phyloP scores from a whole-genome alignment of 2,113 vertebrate genomes.

The Struthidea cinerea region DNA sequence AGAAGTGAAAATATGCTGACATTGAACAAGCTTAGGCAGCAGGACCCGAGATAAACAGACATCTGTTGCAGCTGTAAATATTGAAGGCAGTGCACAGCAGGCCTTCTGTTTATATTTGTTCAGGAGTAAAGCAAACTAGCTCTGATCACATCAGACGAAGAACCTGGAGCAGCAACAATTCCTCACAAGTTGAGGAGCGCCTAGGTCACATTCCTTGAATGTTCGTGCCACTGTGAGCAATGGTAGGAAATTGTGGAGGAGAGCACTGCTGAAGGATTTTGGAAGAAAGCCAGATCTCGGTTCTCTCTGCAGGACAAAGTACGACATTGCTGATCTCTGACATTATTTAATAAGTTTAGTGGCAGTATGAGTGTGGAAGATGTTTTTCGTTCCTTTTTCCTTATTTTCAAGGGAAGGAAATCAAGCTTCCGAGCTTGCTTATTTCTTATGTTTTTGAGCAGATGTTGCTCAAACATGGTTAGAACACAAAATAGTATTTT shows the following conservation, averaged over 20 bases:
- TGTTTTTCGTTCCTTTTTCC: background rate
- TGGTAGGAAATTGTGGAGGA: background rate
- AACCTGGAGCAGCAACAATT: background rate
- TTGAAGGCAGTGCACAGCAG: fast-evolving
- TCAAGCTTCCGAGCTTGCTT: background rate
- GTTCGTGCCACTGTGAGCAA: background rate
- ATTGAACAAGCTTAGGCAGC: fast-evolving
- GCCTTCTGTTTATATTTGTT: background rate
- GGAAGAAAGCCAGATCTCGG: background rate
- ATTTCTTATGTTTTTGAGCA: background rate
- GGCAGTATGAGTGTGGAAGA: background rate
- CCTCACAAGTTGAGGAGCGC: fast-evolving
- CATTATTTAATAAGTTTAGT: background rate
- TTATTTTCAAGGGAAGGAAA: background rate
- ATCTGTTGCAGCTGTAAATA: background rate
- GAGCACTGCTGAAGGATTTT: background rate
- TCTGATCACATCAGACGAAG: background rate
- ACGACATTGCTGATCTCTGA: background rate
- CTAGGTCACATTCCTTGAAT: background rate
- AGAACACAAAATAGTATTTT: background rate
- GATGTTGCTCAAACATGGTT: background rate
- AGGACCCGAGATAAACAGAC: background rate
- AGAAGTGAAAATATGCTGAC: background rate
- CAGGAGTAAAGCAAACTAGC: background rate
- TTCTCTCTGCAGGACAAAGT: background rate